Evolutionary conservation across 2,797 vertebrate genomes (phyloP), one percentile per base, ranked within the genome.

Genomic region (Buceros bicornis): DNA sequence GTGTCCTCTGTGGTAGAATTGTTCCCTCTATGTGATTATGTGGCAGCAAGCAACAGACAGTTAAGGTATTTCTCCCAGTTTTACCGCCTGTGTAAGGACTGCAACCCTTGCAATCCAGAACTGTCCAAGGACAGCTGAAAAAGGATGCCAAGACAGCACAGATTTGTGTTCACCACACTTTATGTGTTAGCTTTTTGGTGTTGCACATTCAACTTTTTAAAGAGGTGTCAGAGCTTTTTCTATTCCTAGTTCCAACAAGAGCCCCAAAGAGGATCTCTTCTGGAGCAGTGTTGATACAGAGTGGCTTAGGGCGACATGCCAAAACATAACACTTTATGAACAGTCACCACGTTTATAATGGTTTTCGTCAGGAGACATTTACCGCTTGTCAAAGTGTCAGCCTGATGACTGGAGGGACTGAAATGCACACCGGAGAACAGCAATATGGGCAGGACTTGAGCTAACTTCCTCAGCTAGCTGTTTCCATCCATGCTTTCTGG

Each of bases 361-460:
- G 84, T 65, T 94, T 94, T 92, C 47, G 53, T 90, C 83, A 82
- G 78, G 50, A 90, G 76, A 67, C 28, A 4, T 95, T 85, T 87
- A 61, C 53, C 1, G 12, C 67, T 87, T 93, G 77, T 90, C 88
- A 62, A 18, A 88, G n/a, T 73, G 76, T 83, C 91, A 94, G 58
- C 79, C 58, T 91, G 87, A 65, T 0, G 3, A 84, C 51, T 61
- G 8, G 51, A 70, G 43, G 58, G 40, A 37, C 56, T 89, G 78
- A 93, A 93, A 71, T 43, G 28, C 47, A 60, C 22, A 29, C 19
- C 10, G 19, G 72, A 69, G 58, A 89, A 42, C 31, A 88, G 62
- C 40, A 47, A 57, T 18, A 47, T 11, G 40, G 57, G 42, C 58
- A 80, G 37, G 33, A 61, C 29, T 82, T 67, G 5, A 2, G 16